Conservation (phyloP, 2,888 invertebrate species). For the Aleiodes leptofemur region DNA sequence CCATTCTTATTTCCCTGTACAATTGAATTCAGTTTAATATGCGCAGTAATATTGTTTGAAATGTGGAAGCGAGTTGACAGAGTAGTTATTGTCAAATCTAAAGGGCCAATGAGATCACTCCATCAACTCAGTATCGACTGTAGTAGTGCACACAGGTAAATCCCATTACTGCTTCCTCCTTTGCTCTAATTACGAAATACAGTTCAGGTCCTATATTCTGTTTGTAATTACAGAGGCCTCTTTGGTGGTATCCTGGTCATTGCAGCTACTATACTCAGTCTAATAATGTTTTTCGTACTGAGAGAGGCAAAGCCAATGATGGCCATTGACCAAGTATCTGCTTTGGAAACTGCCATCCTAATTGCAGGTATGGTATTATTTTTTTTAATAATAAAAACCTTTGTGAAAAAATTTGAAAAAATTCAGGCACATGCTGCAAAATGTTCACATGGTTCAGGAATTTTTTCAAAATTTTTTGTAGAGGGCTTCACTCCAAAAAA, state of each 20-base stretch:
- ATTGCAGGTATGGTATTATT: conserved; percentile 59
- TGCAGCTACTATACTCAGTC: conserved; percentile 88
- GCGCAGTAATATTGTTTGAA: conserved; percentile 87
- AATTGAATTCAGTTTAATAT: conserved; percentile 93
- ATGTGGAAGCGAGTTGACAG: conserved; percentile 92
- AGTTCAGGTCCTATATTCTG: conserved; percentile 1
- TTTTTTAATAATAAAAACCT: too few species aligned
- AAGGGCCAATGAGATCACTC: conserved; percentile 64
- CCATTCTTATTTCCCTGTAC: conserved; percentile 93
- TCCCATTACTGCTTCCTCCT: conserved; percentile 22
- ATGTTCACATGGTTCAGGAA: too few species aligned
- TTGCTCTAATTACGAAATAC: conserved; percentile 33
- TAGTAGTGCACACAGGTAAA: conserved; percentile 84
- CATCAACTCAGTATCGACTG: conserved; percentile 81
- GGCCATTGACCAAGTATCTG: conserved; percentile 70
- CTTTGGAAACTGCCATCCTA: conserved; percentile 67
- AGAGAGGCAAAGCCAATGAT: conserved; percentile 77
- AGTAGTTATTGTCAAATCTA: conserved; percentile 77
- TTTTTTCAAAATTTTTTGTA: too few species aligned
- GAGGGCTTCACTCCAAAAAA: too few species aligned
- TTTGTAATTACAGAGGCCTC: conserved; percentile 78
- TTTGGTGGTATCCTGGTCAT: conserved; percentile 84
- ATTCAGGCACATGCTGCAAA: too few species aligned
- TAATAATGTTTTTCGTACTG: conserved; percentile 93
- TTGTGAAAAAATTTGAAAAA: too few species aligned